These are phyloP conservation scores for Trichomycterus rosablanca DNA, from an alignment of 2,113 vertebrate species.

Conservation along the genomic window DNA sequence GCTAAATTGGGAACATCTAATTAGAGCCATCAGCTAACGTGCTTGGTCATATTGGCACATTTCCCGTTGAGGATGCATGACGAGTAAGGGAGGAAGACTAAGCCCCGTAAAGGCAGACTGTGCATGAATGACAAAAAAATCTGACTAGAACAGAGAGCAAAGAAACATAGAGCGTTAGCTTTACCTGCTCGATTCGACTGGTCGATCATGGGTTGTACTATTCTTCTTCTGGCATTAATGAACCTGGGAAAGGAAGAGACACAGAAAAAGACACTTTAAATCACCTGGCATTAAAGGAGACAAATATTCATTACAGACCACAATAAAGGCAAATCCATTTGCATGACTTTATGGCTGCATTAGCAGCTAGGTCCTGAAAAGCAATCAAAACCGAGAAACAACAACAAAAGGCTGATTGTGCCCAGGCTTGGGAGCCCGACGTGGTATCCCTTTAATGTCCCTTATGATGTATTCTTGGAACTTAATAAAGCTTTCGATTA, in stretches of 20 bases:
- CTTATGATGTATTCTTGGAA: slow-evolving; percentile 73
- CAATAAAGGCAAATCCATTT: slow-evolving; percentile 59
- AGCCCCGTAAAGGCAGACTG: slow-evolving; percentile 43
- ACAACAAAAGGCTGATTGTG: slow-evolving; percentile 70
- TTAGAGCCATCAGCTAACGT: slow-evolving; percentile 90
- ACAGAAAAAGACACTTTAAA: slow-evolving; percentile 67
- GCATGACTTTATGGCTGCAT: slow-evolving; percentile 66
- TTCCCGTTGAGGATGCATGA: slow-evolving; percentile 58
- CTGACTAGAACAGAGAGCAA: slow-evolving; percentile 62
- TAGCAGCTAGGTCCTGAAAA: slow-evolving; percentile 55
- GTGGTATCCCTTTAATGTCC: slow-evolving; percentile 70
- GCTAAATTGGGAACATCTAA: slow-evolving; percentile 91
- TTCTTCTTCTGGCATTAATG: slow-evolving; percentile 99
- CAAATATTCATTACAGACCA: slow-evolving; percentile 57
- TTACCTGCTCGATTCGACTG: slow-evolving; percentile 99
- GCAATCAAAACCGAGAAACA: slow-evolving; percentile 54
- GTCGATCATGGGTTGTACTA: slow-evolving; percentile 99
- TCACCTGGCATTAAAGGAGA: slow-evolving; percentile 56
- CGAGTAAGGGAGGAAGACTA: slow-evolving; percentile 55
- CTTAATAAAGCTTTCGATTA: slow-evolving; percentile 78
- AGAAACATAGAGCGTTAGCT: slow-evolving; percentile 49
- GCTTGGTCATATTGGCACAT: slow-evolving; percentile 70
- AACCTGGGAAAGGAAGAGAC: slow-evolving; percentile 82
- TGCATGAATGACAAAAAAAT: slow-evolving; percentile 58
- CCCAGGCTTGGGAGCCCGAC: slow-evolving; percentile 61